Percentiles rank a stretch among this genome's conserved stretches.
Conservation (phyloP, 2,797 vertebrate genomes). For the Trachurus trachurus region DNA sequence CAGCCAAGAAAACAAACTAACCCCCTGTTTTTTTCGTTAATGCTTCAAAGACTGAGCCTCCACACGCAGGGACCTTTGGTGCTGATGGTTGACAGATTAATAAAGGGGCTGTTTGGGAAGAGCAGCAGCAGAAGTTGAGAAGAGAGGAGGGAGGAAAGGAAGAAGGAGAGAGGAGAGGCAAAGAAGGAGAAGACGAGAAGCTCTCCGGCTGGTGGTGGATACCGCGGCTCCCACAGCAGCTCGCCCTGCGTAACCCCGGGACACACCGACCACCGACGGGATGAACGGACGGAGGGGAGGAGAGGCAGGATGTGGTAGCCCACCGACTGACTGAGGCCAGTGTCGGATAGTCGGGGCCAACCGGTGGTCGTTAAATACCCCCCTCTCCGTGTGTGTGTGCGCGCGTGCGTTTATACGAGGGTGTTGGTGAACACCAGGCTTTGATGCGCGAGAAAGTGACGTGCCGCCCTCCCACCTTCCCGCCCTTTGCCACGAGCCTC, state of each 20-base stretch:
- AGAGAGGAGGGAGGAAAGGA: not conserved
- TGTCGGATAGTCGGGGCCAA: conserved; percentile 58
- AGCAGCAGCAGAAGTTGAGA: conserved; percentile 47
- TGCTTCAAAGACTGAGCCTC: conserved; percentile 75
- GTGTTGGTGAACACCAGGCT: conserved; percentile 67
- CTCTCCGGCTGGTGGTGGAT: conserved; percentile 9
- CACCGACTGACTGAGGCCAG: conserved; percentile 48
- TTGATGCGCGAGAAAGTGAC: conserved; percentile 76
- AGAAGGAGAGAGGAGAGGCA: not conserved
- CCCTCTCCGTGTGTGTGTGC: conserved; percentile 14
- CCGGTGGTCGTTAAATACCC: conserved; percentile 65
- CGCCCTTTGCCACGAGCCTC: conserved; percentile 70
- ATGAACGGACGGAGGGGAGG: conserved; percentile 9
- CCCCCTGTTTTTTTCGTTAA: conserved; percentile 21
- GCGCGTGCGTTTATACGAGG: conserved; percentile 1
- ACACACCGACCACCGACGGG: not conserved
- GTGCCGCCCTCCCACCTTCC: conserved; percentile 68
- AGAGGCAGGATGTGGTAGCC: conserved; percentile 54
- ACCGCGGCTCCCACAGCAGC: conserved; percentile 23
- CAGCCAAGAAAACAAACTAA: conserved; percentile 32
- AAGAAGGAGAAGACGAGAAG: not conserved
- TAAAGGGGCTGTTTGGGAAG: conserved; percentile 26
- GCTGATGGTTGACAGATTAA: conserved; percentile 58
- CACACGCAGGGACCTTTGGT: conserved; percentile 47
- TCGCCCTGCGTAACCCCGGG: conserved; percentile 25